Evolutionary conservation across 2,113 vertebrate species (phyloP).

Genomic region (Petaurus breviceps): DNA sequence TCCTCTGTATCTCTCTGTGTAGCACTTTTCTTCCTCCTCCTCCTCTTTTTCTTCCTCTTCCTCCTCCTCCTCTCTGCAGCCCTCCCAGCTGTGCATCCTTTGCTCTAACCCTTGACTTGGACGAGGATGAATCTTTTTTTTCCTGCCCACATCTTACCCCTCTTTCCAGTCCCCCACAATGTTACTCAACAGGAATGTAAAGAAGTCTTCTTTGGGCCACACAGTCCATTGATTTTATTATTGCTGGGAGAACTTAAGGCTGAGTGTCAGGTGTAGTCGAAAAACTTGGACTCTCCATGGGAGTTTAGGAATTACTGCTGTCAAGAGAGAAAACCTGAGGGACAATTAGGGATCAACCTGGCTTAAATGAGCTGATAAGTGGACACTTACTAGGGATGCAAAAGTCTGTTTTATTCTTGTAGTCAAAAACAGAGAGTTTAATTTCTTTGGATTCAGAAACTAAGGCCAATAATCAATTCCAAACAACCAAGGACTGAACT

Average conservation of each 20-base stretch:
- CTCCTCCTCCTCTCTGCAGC: neutral
- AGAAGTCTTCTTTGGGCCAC: neutral
- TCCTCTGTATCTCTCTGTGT: neutral
- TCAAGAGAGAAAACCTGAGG: neutral
- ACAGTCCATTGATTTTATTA: neutral
- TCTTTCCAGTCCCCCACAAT: neutral
- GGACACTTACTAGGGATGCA: neutral
- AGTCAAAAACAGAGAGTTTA: conserved; percentile 38
- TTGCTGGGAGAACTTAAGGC: neutral
- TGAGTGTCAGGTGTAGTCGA: neutral
- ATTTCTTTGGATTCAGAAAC: conserved; percentile 14
- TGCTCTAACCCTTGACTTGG: accelerated
- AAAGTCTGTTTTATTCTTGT: conserved; percentile 8
- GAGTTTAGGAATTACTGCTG: neutral
- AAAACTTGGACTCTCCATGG: neutral
- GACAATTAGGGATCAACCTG: neutral
- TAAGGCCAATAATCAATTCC: conserved; percentile 38
- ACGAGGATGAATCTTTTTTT: neutral
- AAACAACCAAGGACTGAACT: neutral
- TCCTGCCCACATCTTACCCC: neutral
- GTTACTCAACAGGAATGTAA: neutral
- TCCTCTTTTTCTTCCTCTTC: accelerated
- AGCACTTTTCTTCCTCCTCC: neutral
- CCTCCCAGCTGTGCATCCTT: neutral
- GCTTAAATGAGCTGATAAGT: neutral